Evolutionary conservation across 1,140 invertebrate species (phyloP).

Genomic region (Eurosta solidaginis): DNA sequence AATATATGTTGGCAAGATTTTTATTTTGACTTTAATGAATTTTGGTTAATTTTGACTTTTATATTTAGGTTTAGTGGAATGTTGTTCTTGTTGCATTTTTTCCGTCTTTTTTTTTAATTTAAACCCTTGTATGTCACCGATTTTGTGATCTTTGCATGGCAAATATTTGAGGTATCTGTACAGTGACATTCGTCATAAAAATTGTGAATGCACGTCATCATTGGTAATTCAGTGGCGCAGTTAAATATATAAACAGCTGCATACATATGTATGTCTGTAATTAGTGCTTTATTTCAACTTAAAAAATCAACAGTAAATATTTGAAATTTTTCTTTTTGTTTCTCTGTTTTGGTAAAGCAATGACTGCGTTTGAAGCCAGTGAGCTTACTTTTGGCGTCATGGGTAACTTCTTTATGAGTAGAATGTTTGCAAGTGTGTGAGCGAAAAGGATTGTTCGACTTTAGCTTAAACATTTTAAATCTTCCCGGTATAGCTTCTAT

Average conservation of each 20-base stretch:
- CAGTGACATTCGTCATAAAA: conserved; percentile 26
- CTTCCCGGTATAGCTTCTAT: too few species aligned
- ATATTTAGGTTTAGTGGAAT: not conserved
- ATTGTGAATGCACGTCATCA: conserved; percentile 36
- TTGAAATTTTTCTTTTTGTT: conserved; percentile 30
- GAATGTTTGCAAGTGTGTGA: too few species aligned
- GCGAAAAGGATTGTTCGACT: too few species aligned
- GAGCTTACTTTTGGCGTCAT: not conserved
- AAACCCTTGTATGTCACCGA: not conserved
- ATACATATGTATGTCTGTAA: not conserved
- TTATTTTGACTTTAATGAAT: conserved; percentile 15
- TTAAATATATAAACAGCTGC: not conserved
- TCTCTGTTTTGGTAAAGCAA: too few species aligned
- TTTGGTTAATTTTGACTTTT: not conserved
- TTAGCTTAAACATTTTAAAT: too few species aligned
- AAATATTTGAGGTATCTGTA: not conserved
- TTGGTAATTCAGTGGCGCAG: not conserved
- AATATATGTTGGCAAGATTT: not conserved
- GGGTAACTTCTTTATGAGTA: too few species aligned
- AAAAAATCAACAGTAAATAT: conserved; percentile 21
- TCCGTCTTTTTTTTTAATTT: not conserved
- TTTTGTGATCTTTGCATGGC: not conserved
- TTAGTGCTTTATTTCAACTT: not conserved
- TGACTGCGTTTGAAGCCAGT: not conserved
- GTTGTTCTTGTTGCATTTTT: not conserved